Percentiles rank a stretch among this genome's conserved stretches.
phyloP scores from a whole-genome alignment of 2,888 invertebrate species.

The Pterostichus niger region DNA sequence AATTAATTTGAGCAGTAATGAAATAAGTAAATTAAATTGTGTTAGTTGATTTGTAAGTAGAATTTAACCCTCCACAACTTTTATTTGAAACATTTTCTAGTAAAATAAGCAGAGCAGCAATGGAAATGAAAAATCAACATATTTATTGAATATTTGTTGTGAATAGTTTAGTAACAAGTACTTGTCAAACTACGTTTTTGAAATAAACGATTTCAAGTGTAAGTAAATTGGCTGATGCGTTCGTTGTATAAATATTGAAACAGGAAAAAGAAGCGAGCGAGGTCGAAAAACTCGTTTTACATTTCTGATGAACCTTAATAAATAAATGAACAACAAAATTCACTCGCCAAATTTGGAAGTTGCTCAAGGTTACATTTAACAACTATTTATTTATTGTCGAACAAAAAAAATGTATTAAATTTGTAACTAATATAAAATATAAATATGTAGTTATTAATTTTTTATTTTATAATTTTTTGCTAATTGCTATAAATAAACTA shows the following conservation, averaged over 20 bases:
- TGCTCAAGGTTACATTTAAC: constrained; percentile 20
- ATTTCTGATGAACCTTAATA: constrained; percentile 38
- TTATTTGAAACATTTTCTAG: too few species aligned
- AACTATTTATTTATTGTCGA: neutral
- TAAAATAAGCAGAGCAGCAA: too few species aligned
- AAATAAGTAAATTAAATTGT: too few species aligned
- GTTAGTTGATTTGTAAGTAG: too few species aligned
- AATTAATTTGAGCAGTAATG: too few species aligned
- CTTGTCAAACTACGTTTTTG: neutral
- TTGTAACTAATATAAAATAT: constrained; percentile 21
- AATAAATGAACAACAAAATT: constrained; percentile 42
- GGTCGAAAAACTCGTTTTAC: constrained; percentile 47
- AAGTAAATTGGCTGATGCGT: constrained; percentile 41
- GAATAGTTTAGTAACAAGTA: too few species aligned
- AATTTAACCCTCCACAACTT: neutral
- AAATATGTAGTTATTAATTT: constrained; percentile 10
- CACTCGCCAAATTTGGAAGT: constrained; percentile 35
- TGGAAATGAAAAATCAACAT: too few species aligned
- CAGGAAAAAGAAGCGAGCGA: constrained; percentile 53
- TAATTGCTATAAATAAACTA: constrained; percentile 5
- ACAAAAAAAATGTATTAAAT: constrained; percentile 1
- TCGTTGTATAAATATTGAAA: constrained; percentile 48
- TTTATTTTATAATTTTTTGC: constrained; percentile 27
- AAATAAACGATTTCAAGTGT: constrained; percentile 22
- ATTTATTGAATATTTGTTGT: too few species aligned